Percentiles rank a stretch among this genome's conserved stretches.
Evolutionary conservation across 1,140 invertebrate species (phyloP).

Genomic region (Drosophila pseudoananassae): DNA sequence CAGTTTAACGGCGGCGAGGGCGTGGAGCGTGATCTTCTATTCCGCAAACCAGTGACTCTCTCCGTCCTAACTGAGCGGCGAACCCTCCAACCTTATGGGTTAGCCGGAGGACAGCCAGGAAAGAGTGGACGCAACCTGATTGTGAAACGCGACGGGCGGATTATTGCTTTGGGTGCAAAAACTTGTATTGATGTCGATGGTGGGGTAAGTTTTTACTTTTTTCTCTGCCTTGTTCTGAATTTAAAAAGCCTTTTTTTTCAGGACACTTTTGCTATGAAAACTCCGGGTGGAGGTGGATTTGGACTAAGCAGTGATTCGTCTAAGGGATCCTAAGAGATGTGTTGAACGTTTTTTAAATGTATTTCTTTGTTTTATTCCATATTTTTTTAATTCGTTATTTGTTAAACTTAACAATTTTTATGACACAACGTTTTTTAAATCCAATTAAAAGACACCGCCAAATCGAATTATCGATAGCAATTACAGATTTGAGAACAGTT

Average conservation of each 20-base stretch:
- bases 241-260: conserved; percentile 11
- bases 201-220: conserved; percentile 86
- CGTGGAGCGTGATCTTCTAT: conserved; percentile 93
- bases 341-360: conserved; percentile 61
- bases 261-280: conserved; percentile 81
- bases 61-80: conserved; percentile 97
- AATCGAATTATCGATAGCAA: background rate
- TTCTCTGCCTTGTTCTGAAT: background rate
- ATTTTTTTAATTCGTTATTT: no score
- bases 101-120: conserved; percentile 92
- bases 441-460: background rate
- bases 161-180: conserved; percentile 95
- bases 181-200: conserved; percentile 91
- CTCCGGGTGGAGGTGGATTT: conserved; percentile 90
- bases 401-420: no score
- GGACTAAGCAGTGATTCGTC: conserved; percentile 84
- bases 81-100: conserved; percentile 95
- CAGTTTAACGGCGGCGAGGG: conserved; percentile 94
- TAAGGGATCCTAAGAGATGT: conserved; percentile 75
- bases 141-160: conserved; percentile 88
- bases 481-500: background rate
- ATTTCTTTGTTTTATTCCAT: background rate
- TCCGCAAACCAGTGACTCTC: conserved; percentile 92
- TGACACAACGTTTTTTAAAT: background rate
- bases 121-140: conserved; percentile 92